Conservation (phyloP, 2,888 invertebrate genomes). For the Lasioglossum villosulum region DNA sequence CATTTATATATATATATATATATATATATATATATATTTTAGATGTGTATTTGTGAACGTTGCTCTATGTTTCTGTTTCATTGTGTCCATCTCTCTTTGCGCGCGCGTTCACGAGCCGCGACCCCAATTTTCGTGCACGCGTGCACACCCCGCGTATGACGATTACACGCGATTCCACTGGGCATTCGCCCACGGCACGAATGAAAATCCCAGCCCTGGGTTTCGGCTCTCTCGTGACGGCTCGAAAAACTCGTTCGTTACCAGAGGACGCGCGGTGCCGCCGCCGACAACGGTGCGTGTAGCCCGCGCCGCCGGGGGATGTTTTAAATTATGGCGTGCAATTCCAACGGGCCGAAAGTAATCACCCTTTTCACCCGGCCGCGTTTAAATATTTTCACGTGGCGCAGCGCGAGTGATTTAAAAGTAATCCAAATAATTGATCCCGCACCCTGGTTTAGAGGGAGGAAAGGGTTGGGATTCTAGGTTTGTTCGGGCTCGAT, state of each 20-base stretch:
- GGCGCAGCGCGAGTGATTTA: neutral
- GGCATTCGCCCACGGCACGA: conserved; percentile 57
- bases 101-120: conserved; percentile 28
- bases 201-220: conserved; percentile 64
- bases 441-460: neutral
- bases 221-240: conserved; percentile 46
- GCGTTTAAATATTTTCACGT: conserved; percentile 1
- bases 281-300: conserved; percentile 9
- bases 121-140: conserved; percentile 61
- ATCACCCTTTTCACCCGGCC: conserved; percentile 1
- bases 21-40: neutral
- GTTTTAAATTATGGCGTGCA: conserved; percentile 22
- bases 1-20: conserved; percentile 35
- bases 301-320: too few species aligned
- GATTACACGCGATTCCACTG: conserved; percentile 73
- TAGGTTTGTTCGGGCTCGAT: neutral
- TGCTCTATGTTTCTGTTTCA: neutral
- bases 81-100: neutral
- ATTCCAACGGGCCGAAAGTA: conserved; percentile 17
- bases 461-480: neutral
- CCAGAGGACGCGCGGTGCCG: conserved; percentile 3
- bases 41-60: neutral
- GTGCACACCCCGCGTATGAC: conserved; percentile 47
- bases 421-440: conserved; percentile 15
- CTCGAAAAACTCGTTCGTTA: conserved; percentile 57